These are phyloP conservation scores for Ifrita kowaldi DNA, from an alignment of 2,113 vertebrate genomes.

Conservation along the genomic window DNA sequence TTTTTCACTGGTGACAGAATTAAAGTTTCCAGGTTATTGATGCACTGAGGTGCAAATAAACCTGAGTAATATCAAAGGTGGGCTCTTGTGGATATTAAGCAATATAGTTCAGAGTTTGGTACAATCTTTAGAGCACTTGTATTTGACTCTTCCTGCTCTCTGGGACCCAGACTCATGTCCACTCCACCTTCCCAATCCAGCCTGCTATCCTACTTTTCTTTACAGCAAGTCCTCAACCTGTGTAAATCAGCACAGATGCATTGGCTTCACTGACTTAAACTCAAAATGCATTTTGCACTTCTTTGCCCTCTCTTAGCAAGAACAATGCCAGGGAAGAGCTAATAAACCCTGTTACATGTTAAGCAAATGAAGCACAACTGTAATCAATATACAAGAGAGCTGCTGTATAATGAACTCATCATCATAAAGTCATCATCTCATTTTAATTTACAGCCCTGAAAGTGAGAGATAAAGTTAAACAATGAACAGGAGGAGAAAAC, in stretches of 20 bases:
- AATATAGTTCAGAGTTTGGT: not conserved
- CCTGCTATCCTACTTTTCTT: not conserved
- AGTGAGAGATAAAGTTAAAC: conserved; percentile 53
- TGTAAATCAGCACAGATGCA: not conserved
- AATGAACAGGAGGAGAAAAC: conserved; percentile 9
- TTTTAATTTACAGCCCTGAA: conserved; percentile 53
- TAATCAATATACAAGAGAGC: conserved; percentile 42
- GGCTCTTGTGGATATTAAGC: not conserved
- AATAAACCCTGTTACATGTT: conserved; percentile 15
- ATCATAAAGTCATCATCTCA: conserved; percentile 28
- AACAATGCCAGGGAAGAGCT: conserved; percentile 38
- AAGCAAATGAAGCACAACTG: conserved; percentile 40
- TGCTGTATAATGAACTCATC: conserved; percentile 46
- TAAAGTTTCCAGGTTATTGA: not conserved
- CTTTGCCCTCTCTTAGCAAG: not conserved
- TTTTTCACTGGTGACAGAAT: not conserved
- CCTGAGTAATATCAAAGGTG: not conserved
- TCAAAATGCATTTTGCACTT: not conserved
- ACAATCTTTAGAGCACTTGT: not conserved
- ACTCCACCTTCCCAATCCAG: not conserved
- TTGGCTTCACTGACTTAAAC: not conserved
- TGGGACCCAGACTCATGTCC: not conserved
- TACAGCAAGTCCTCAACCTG: fast-evolving
- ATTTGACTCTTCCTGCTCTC: not conserved
- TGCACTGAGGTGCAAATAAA: fast-evolving